phyloP scores from a whole-genome alignment of 2,113 vertebrate genomes.

The Lagopus muta region DNA sequence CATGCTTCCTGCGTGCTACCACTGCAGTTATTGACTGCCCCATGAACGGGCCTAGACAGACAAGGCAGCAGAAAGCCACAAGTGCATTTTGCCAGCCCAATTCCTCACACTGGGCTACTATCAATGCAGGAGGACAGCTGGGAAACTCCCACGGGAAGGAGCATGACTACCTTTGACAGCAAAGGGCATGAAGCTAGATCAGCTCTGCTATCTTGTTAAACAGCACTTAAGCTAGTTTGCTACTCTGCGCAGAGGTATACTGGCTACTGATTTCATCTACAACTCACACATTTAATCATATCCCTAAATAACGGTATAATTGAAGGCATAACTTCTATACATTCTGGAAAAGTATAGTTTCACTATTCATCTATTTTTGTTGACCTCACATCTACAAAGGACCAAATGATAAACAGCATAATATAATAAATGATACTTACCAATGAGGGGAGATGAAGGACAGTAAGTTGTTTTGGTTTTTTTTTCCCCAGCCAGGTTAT shows the following conservation, averaged over 20 bases:
- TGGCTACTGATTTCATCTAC: neutral
- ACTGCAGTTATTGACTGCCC: neutral
- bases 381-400: neutral
- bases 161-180: neutral
- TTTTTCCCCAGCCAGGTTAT: neutral
- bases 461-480: neutral
- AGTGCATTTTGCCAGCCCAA: neutral
- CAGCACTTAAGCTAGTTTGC: neutral
- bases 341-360: neutral
- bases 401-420: neutral
- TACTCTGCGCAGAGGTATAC: neutral
- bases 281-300: neutral
- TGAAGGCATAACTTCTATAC: neutral
- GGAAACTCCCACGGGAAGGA: neutral
- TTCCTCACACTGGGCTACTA: neutral
- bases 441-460: neutral
- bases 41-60: neutral
- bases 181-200: neutral
- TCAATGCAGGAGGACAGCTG: neutral
- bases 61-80: neutral
- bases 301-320: neutral
- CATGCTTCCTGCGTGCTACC: neutral
- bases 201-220: neutral
- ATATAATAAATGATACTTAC: neutral
- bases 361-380: neutral